phyloP scores from a whole-genome alignment of 2,888 invertebrate species.

The Eledone cirrhosa region DNA sequence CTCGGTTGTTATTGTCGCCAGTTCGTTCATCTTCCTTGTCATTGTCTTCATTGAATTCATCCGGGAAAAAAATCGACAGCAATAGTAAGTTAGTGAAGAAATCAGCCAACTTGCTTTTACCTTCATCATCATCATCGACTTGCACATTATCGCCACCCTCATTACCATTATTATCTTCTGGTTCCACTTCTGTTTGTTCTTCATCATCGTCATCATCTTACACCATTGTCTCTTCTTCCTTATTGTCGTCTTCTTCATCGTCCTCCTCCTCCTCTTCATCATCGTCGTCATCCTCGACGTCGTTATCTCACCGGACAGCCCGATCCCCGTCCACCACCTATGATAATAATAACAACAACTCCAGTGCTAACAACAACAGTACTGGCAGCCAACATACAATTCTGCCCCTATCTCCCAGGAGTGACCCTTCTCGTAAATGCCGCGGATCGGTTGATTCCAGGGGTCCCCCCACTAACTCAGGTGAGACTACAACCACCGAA shows the following conservation, averaged over 20 bases:
- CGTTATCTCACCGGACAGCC: constrained; percentile 1
- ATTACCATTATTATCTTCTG: background rate
- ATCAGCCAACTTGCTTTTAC: constrained; percentile 1
- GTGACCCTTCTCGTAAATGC: constrained; percentile 4
- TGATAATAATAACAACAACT: no score
- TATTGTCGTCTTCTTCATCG: background rate
- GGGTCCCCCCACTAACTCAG: background rate
- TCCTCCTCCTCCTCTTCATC: background rate
- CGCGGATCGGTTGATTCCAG: constrained; percentile 19
- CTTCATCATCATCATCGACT: background rate
- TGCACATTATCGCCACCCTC: background rate
- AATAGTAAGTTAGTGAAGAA: constrained; percentile 14
- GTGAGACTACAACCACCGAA: background rate
- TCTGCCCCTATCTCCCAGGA: constrained; percentile 12
- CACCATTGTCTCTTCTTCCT: constrained; percentile 1
- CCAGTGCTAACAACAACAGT: no score
- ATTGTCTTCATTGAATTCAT: background rate
- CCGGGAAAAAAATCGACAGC: background rate
- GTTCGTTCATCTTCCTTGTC: background rate
- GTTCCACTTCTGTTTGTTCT: background rate
- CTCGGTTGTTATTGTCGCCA: background rate
- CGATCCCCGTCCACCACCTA: constrained; percentile 17
- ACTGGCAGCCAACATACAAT: background rate
- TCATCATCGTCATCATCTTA: constrained; percentile 15
- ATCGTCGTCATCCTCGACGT: background rate